phyloP scores from a whole-genome alignment of 2,888 invertebrate species.

The Hermaeophaga mercurialis region DNA sequence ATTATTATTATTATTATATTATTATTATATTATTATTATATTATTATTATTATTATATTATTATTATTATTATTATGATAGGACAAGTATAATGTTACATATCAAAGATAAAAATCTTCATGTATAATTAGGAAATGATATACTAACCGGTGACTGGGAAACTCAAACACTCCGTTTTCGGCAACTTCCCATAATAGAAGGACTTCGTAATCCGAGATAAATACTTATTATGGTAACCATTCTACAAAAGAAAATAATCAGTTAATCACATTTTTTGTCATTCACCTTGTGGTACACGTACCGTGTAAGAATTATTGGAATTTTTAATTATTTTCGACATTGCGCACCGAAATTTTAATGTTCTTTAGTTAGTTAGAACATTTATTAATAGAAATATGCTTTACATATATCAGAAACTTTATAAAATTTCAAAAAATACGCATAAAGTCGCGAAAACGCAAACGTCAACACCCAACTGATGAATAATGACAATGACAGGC shows the following conservation, averaged over 20 bases:
- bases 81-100: not conserved
- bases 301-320: conserved; percentile 45
- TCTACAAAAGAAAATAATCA: conserved; percentile 61
- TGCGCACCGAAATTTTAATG: conserved; percentile 3
- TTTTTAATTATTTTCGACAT: conserved; percentile 51
- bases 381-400: too few relatives aligned
- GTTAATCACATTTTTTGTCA: not conserved
- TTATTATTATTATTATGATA: not conserved
- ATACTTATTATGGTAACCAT: conserved; percentile 77
- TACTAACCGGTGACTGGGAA: conserved; percentile 78
- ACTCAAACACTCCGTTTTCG: conserved; percentile 73
- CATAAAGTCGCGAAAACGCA: too few relatives aligned
- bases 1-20: too few relatives aligned
- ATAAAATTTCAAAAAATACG: too few relatives aligned
- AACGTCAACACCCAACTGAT: too few relatives aligned
- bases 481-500: too few relatives aligned
- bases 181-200: conserved; percentile 83
- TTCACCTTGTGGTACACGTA: conserved; percentile 23
- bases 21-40: too few relatives aligned
- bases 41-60: not conserved
- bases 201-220: conserved; percentile 84
- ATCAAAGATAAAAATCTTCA: not conserved
- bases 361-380: not conserved
- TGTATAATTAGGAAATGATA: not conserved
- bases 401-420: too few relatives aligned